These are phyloP conservation scores for Arctocebus calabarensis DNA, from an alignment of 2,797 vertebrate species.

Conservation along the genomic window DNA sequence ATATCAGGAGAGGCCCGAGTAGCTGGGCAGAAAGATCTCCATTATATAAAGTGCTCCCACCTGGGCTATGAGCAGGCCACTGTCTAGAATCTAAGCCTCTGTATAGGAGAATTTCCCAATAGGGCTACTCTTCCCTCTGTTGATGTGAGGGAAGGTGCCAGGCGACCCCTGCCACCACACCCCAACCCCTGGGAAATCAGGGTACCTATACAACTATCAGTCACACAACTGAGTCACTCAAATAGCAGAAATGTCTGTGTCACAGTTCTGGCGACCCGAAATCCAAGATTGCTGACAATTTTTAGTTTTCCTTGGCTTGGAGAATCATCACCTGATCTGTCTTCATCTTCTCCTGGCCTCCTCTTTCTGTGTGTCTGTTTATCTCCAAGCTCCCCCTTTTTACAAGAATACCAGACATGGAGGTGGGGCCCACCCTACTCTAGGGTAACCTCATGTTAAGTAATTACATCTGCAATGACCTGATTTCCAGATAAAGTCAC, in stretches of 20 bases:
- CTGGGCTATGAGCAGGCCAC: neutral
- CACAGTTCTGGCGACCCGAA: neutral
- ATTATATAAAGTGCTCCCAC: slow-evolving; percentile 53
- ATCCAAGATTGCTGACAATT: neutral
- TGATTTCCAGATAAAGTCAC: neutral
- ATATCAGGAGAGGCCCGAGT: slow-evolving; percentile 38
- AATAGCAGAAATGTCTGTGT: neutral
- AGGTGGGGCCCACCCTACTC: neutral
- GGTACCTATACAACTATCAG: neutral
- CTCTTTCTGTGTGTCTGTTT: neutral
- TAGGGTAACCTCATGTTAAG: neutral
- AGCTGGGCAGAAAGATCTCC: slow-evolving; percentile 36
- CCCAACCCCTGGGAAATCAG: neutral
- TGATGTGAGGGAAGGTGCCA: neutral
- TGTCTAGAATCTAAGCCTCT: slow-evolving; percentile 26
- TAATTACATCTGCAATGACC: neutral
- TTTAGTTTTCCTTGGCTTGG: neutral
- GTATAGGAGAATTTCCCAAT: slow-evolving; percentile 18
- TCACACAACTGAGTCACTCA: neutral
- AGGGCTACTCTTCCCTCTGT: neutral
- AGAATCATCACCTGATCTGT: too few species aligned
- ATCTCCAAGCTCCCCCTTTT: neutral
- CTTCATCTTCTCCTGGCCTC: neutral
- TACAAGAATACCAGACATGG: neutral
- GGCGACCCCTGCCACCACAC: neutral